Conservation (phyloP, 2,113 vertebrate genomes). For the Pseudorasbora parva region DNA sequence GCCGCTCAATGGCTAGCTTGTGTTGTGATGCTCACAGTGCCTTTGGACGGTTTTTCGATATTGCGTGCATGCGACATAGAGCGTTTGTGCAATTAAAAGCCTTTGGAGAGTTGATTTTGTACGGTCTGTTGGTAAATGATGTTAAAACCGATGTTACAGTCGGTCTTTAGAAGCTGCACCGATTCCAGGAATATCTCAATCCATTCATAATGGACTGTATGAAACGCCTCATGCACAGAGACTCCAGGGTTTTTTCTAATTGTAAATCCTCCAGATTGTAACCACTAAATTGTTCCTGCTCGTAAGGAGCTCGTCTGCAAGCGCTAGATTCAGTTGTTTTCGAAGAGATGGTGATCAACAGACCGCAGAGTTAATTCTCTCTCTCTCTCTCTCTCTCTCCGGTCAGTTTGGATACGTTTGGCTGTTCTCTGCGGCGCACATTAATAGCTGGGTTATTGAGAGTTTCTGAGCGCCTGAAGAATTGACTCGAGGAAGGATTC, state of each 20-base stretch:
- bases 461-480: slow-evolving; percentile 62
- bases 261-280: slow-evolving; percentile 72
- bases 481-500: slow-evolving; percentile 65
- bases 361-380: slow-evolving; percentile 72
- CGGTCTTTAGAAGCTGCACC: neutral
- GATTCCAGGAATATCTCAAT: slow-evolving; percentile 55
- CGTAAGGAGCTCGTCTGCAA: slow-evolving; percentile 67
- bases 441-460: slow-evolving; percentile 72
- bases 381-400: slow-evolving; percentile 55
- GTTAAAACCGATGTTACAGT: neutral
- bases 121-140: neutral
- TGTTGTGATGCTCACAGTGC: neutral
- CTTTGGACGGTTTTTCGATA: neutral
- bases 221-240: slow-evolving; percentile 52
- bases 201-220: slow-evolving; percentile 72
- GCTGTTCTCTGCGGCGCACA: slow-evolving; percentile 67
- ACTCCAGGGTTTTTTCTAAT: slow-evolving; percentile 62
- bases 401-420: slow-evolving; percentile 67
- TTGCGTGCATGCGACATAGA: neutral
- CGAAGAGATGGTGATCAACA: slow-evolving; percentile 71
- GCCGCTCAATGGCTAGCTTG: neutral
- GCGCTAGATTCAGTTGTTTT: slow-evolving; percentile 60
- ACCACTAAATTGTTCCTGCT: slow-evolving; percentile 69
- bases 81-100: neutral
- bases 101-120: neutral